A percentile compares a stretch with the other conserved stretches of the same genome.
These are phyloP conservation scores for Macrotrachela quadricornifera DNA, from an alignment of 1,140 invertebrate genomes.

Conservation along the genomic window DNA sequence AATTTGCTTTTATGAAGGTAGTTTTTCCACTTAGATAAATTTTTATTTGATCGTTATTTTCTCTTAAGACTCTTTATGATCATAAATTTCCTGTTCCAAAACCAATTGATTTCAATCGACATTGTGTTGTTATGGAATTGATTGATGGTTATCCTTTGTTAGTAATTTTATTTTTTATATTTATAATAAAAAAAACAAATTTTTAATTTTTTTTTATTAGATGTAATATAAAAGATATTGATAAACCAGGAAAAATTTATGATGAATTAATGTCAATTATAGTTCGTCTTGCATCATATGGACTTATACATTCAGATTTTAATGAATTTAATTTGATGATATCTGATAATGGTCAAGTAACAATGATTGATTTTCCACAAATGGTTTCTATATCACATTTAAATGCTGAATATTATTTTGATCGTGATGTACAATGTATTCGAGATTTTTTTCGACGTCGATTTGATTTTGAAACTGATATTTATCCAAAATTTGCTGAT, in stretches of 20 bases:
- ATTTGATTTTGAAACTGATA: slow-evolving; percentile 71
- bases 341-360: slow-evolving; percentile 48
- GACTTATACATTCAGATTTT: slow-evolving; percentile 94
- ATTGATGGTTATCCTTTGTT: slow-evolving; percentile 39
- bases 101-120: slow-evolving; percentile 78
- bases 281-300: slow-evolving; percentile 64
- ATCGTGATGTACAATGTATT: slow-evolving; percentile 80
- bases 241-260: slow-evolving; percentile 57
- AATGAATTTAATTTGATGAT: slow-evolving; percentile 88
- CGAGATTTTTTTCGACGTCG: slow-evolving; percentile 70
- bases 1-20: slow-evolving; percentile 88
- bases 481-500: slow-evolving; percentile 63
- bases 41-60: not conserved
- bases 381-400: slow-evolving; percentile 82
- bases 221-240: slow-evolving; percentile 51
- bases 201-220: not conserved
- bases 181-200: no score
- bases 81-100: slow-evolving; percentile 77
- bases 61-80: slow-evolving; percentile 48
- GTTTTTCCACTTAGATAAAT: not conserved
- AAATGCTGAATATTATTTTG: slow-evolving; percentile 79
- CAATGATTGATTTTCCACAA: slow-evolving; percentile 95
- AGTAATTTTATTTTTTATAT: not conserved
- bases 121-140: slow-evolving; percentile 88
- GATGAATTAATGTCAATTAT: slow-evolving; percentile 87